phyloP scores from a whole-genome alignment of 1,140 invertebrate species.

The Plectrocnemia conspersa region DNA sequence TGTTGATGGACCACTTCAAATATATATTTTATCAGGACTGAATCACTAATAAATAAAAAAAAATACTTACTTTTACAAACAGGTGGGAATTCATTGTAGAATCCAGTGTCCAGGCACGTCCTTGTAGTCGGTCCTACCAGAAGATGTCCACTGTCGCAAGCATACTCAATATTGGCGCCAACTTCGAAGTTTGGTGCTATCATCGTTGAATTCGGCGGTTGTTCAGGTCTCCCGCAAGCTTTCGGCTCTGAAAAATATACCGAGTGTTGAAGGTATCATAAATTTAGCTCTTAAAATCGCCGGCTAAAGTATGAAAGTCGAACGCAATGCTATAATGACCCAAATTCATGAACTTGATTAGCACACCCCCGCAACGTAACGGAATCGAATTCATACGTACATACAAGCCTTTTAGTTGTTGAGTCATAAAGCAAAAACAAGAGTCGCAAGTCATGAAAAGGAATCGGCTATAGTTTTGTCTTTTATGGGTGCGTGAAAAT shows the following conservation, averaged over 20 bases:
- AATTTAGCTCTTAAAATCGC: neutral
- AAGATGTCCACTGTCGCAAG: constrained; percentile 80
- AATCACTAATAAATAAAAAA: too few species aligned
- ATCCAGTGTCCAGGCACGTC: constrained; percentile 84
- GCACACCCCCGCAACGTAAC: too few species aligned
- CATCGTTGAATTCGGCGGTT: constrained; percentile 91
- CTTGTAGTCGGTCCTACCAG: constrained; percentile 78
- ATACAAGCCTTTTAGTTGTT: too few species aligned
- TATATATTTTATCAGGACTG: too few species aligned
- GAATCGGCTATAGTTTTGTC: too few species aligned
- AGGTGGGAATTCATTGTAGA: constrained; percentile 90
- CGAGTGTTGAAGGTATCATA: neutral
- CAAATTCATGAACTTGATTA: too few species aligned
- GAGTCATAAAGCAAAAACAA: too few species aligned
- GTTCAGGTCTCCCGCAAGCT: constrained; percentile 84
- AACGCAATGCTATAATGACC: too few species aligned
- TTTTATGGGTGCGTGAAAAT: too few species aligned
- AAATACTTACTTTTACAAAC: constrained; percentile 84
- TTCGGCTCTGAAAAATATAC: constrained; percentile 64
- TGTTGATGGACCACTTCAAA: too few species aligned
- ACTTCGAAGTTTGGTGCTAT: constrained; percentile 69
- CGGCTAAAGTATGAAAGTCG: neutral
- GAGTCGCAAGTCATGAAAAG: too few species aligned
- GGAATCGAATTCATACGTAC: too few species aligned
- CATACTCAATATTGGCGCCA: constrained; percentile 80